A percentile compares a stretch with the other conserved stretches of the same genome.
These are phyloP conservation scores for Cephus cinctus DNA, from an alignment of 1,140 invertebrate species.

Conservation along the genomic window DNA sequence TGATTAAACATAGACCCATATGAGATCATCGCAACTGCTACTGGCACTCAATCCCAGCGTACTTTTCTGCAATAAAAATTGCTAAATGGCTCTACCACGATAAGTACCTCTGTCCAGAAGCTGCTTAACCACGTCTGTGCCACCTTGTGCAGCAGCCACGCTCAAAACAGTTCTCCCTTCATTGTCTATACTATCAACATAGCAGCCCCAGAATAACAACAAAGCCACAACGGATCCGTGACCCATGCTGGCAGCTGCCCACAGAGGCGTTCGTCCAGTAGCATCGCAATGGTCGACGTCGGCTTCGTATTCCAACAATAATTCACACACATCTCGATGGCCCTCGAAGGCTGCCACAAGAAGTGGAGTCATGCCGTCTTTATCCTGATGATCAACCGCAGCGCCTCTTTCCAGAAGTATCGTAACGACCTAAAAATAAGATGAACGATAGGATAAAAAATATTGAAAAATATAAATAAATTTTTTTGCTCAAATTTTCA, in stretches of 20 bases:
- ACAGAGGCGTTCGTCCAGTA: conserved; percentile 75
- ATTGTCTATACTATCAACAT: conserved; percentile 84
- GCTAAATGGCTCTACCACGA: no score
- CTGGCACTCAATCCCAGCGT: no score
- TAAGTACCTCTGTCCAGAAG: conserved; percentile 79
- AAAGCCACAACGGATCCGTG: conserved; percentile 78
- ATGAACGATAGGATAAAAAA: no score
- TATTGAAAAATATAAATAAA: background rate
- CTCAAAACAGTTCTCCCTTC: conserved; percentile 88
- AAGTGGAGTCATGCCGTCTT: conserved; percentile 90
- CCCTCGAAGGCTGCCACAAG: conserved; percentile 94
- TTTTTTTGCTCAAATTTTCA: background rate
- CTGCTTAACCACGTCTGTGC: conserved; percentile 79
- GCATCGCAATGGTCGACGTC: conserved; percentile 84
- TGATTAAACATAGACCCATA: conserved; percentile 23
- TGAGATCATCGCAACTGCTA: no score
- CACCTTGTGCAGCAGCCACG: conserved; percentile 85
- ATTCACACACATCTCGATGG: conserved; percentile 80
- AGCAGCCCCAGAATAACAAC: conserved; percentile 85
- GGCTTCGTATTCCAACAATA: conserved; percentile 81
- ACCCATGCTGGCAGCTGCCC: conserved; percentile 84
- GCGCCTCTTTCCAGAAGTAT: conserved; percentile 84
- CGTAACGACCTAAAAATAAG: conserved; percentile 61
- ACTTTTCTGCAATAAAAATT: no score
- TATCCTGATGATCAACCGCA: conserved; percentile 83